phyloP scores from a whole-genome alignment of 2,113 vertebrate genomes.

The Vulpes vulpes region DNA sequence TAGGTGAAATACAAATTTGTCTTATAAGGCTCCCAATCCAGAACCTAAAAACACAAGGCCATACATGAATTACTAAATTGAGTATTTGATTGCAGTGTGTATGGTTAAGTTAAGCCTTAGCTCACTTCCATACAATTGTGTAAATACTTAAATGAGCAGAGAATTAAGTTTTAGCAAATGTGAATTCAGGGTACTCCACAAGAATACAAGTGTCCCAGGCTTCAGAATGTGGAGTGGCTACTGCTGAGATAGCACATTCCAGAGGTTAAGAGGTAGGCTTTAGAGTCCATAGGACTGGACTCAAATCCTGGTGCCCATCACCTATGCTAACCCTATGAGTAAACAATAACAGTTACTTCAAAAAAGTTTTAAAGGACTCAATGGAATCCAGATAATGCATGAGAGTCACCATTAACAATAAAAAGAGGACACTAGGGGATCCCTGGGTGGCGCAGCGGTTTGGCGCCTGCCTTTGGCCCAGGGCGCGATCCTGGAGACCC shows the following conservation, averaged over 20 bases:
- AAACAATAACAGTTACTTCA: not conserved
- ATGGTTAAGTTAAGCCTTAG: not conserved
- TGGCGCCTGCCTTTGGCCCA: no score
- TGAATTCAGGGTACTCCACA: not conserved
- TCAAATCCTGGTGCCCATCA: not conserved
- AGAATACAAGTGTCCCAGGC: not conserved
- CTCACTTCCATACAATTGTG: not conserved
- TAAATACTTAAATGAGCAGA: not conserved
- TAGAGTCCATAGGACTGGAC: not conserved
- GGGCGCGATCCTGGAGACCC: no score
- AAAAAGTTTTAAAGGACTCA: conserved; percentile 24
- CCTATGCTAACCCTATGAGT: not conserved
- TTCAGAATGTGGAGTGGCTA: not conserved
- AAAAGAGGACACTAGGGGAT: not conserved
- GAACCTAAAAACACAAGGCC: not conserved
- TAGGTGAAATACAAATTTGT: not conserved
- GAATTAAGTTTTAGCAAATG: not conserved
- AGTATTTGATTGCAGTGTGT: not conserved
- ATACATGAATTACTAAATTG: not conserved
- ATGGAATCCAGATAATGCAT: not conserved
- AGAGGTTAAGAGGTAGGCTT: not conserved
- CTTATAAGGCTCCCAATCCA: not conserved
- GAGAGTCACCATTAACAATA: not conserved
- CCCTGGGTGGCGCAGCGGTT: no score
- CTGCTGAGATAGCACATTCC: not conserved